Conservation (phyloP, 2,113 vertebrate genomes). For the Nesoenas mayeri region DNA sequence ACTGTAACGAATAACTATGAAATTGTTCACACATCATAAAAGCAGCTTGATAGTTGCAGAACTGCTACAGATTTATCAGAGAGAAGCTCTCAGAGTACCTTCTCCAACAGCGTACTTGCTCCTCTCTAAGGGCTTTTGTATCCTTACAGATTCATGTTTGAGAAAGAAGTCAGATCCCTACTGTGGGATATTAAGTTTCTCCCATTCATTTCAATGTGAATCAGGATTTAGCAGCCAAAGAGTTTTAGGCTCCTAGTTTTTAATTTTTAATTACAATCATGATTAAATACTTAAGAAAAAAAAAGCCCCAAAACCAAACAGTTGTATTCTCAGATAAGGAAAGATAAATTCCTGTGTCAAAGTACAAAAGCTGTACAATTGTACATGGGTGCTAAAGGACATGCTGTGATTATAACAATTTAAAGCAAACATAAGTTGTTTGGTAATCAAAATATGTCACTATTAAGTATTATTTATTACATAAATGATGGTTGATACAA, state of each 20-base stretch:
- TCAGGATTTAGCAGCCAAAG: neutral
- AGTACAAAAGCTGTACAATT: neutral
- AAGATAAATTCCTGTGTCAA: neutral
- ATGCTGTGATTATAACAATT: neutral
- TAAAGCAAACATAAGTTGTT: neutral
- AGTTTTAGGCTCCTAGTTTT: neutral
- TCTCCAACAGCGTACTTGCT: neutral
- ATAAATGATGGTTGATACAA: neutral
- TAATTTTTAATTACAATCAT: neutral
- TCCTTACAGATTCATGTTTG: neutral
- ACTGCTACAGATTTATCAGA: neutral
- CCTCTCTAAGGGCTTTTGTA: neutral
- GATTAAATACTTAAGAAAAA: neutral
- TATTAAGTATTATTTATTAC: neutral
- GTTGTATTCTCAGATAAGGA: neutral
- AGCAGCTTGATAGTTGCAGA: neutral
- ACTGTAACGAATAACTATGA: neutral
- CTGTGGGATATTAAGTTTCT: neutral
- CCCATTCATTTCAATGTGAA: neutral
- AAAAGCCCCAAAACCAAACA: no score
- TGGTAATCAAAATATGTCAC: neutral
- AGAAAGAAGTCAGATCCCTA: neutral
- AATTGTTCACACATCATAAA: neutral
- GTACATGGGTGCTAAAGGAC: neutral
- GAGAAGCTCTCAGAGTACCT: neutral